These are phyloP conservation scores for Acinonyx jubatus DNA, from an alignment of 2,113 vertebrate genomes.

Conservation along the genomic window DNA sequence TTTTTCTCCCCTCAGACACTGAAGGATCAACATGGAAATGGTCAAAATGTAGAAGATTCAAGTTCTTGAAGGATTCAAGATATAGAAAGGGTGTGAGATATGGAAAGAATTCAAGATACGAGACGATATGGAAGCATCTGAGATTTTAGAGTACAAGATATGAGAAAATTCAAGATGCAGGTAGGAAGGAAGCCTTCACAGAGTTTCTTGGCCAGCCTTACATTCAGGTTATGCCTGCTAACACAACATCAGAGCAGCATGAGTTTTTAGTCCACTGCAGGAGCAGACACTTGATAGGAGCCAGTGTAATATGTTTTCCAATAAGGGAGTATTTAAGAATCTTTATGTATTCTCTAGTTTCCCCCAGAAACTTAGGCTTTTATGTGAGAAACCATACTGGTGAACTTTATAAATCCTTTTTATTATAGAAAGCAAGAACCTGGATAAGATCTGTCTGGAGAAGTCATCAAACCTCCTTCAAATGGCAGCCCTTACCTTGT, in stretches of 20 bases:
- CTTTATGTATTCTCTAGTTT: not conserved
- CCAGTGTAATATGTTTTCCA: not conserved
- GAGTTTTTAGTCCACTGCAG: not conserved
- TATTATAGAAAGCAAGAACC: not conserved
- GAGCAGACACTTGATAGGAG: not conserved
- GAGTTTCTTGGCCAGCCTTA: not conserved
- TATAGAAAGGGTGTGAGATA: not conserved
- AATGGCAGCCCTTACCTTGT: constrained; percentile 65
- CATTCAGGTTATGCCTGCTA: not conserved
- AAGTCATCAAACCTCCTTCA: constrained; percentile 9
- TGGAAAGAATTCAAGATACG: not conserved
- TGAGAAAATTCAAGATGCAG: not conserved
- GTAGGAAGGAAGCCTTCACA: not conserved
- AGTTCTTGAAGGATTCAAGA: constrained; percentile 1
- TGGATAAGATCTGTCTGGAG: not conserved
- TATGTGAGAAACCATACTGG: not conserved
- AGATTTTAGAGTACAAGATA: constrained; percentile 20
- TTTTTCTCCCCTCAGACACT: not conserved
- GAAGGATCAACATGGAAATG: constrained; percentile 15
- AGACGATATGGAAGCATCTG: not conserved
- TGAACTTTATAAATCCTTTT: constrained; percentile 29
- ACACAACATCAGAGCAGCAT: not conserved
- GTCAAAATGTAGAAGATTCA: constrained; percentile 1
- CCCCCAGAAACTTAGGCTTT: not conserved
- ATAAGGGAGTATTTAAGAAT: not conserved